Evolutionary conservation across 2,888 invertebrate species (phyloP), one percentile per base, ranked within the genome.

Genomic region (Temnothorax rugatulus): DNA sequence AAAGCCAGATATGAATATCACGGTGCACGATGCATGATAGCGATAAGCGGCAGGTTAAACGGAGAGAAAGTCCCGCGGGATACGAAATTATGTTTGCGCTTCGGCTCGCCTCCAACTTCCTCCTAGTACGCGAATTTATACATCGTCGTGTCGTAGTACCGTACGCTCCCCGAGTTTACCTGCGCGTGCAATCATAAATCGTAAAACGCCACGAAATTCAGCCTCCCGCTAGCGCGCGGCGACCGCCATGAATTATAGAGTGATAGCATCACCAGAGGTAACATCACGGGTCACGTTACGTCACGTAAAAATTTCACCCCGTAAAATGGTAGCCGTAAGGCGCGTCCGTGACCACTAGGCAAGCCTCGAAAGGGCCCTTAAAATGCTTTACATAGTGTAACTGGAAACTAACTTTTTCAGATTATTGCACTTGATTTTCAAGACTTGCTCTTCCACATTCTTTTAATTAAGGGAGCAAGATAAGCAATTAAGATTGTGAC

Each of bases 211-310:
- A 86, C 87, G 87, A 90, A 90, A 90, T 90, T 87, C 84, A 88
- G 87, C 57, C 71, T 84, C 69, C 84, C 84, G 63, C 85, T 68
- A 57, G 86, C 29, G 68, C 41, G 57, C 29, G 61, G 75, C 59
- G 63, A 64, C 77, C 87, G 83, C 71, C 83, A 86, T 87, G 90
- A 90, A 90, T 90, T 90, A 90, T 86, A 87, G 83, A 86, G 86
- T 83, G 90, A 90, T 90, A 90, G 81, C 84, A 90, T 90, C 90
- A 69, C 77, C 52, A n/a, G 21, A 25, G 38, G 64, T 68, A 79
- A 63, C 85, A 84, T 85, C 85, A n/a, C 61, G 83, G 85, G 76
- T 90, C 90, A 76, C 83, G 86, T 90, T 90, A 86, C 87, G 81
- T 84, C 84, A 88, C 74, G 74, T 75, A 79, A 82, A 87, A 83